A percentile compares a stretch with the other conserved stretches of the same genome.
These are phyloP conservation scores for Xerus rutilus DNA, from an alignment of 2,797 vertebrate genomes.

Conservation along the genomic window DNA sequence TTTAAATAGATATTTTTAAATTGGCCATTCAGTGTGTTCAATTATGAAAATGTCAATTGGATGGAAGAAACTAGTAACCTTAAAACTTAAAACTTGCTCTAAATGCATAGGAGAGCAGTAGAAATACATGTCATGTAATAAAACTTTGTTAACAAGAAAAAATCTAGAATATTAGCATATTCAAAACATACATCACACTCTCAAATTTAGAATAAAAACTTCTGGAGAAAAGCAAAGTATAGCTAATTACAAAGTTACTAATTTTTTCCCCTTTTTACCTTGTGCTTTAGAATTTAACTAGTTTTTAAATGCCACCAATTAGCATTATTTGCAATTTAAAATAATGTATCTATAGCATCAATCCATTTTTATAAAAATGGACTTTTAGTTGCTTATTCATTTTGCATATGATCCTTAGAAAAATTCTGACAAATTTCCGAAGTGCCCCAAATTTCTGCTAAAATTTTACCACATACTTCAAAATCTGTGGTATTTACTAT, in stretches of 20 bases:
- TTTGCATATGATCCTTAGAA: background rate
- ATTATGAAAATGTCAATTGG: background rate
- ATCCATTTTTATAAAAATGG: background rate
- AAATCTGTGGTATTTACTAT: background rate
- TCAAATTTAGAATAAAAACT: background rate
- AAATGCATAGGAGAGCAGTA: background rate
- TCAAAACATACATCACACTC: background rate
- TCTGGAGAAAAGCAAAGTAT: background rate
- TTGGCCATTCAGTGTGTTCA: background rate
- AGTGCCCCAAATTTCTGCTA: background rate
- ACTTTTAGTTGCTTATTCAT: background rate
- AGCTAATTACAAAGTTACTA: background rate
- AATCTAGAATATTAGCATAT: background rate
- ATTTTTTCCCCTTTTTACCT: background rate
- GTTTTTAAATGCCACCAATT: background rate
- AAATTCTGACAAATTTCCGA: constrained; percentile 14
- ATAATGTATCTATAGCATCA: background rate
- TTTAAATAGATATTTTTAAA: background rate
- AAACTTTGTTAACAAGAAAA: background rate
- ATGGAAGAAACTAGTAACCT: background rate
- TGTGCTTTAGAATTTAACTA: background rate
- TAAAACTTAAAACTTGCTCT: background rate
- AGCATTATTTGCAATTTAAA: background rate
- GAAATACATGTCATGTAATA: background rate
- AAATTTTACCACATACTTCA: background rate